phyloP scores from a whole-genome alignment of 92 coral and sea anemone genomes.

The Ricordea florida region DNA sequence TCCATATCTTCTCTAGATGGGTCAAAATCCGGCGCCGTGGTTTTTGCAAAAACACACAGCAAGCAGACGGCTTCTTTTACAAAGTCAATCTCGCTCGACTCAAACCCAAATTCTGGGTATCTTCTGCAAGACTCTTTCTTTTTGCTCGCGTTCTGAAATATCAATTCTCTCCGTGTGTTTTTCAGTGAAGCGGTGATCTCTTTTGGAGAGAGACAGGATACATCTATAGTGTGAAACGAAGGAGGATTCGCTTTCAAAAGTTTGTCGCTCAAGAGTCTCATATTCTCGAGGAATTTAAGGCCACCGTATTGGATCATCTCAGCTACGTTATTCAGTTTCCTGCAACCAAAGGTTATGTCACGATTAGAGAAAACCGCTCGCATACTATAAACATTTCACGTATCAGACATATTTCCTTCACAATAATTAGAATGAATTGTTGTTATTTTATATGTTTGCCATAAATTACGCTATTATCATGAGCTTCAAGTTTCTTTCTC shows the following conservation, averaged over 20 bases:
- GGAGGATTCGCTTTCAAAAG: constrained; percentile 71
- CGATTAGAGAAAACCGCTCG: no score
- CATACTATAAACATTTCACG: no score
- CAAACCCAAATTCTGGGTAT: constrained; percentile 62
- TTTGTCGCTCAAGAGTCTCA: constrained; percentile 63
- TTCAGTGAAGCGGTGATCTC: constrained; percentile 49
- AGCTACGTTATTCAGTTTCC: constrained; percentile 47
- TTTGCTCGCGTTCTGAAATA: constrained; percentile 23
- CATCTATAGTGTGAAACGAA: constrained; percentile 70
- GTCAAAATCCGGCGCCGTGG: constrained; percentile 68
- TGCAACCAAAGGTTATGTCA: no score
- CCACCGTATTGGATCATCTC: constrained; percentile 69
- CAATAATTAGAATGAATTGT: no score
- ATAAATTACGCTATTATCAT: no score
- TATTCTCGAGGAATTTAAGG: constrained; percentile 56
- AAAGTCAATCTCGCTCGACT: constrained; percentile 62
- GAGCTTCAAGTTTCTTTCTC: no score
- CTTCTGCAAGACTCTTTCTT: constrained; percentile 4
- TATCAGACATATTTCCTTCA: no score
- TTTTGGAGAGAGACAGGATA: constrained; percentile 76
- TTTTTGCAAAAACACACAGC: constrained; percentile 40
- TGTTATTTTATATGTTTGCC: no score
- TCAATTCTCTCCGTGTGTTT: constrained; percentile 46
- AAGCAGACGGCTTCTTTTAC: constrained; percentile 51
- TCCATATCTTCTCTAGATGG: constrained; percentile 62